Evolutionary conservation across 2,797 vertebrate species (phyloP).

Genomic region (Hippopotamyrus pictus): DNA sequence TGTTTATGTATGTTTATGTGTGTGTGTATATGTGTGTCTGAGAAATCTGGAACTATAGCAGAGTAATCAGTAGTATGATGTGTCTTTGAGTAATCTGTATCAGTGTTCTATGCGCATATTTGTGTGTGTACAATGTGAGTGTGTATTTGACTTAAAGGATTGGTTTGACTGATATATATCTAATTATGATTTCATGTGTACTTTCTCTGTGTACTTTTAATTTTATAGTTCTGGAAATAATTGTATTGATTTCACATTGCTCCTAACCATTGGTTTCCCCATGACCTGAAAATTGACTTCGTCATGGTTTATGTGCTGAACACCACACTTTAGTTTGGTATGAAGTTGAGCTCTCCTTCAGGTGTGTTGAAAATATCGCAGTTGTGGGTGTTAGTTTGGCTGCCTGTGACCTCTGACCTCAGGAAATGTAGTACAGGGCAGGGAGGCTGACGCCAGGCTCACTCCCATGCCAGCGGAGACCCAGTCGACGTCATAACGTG

Average conservation of each 20-base stretch:
- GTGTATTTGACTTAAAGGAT: constrained; percentile 1
- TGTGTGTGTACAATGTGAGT: neutral
- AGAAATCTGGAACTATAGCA: neutral
- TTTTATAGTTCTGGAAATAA: neutral
- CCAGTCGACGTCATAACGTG: neutral
- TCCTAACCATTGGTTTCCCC: neutral
- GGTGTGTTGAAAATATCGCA: neutral
- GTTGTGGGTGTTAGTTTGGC: neutral
- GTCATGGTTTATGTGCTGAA: neutral
- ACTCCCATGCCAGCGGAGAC: neutral
- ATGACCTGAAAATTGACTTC: neutral
- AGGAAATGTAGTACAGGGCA: neutral
- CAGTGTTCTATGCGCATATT: neutral
- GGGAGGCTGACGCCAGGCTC: neutral
- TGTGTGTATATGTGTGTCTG: neutral
- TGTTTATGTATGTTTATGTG: neutral
- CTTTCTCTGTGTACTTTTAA: neutral
- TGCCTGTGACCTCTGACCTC: neutral
- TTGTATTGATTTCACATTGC: neutral
- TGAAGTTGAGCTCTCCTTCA: neutral
- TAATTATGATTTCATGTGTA: neutral
- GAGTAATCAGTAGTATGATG: neutral
- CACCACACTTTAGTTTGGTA: neutral
- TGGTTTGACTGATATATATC: neutral
- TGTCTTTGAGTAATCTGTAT: neutral